phyloP scores from a whole-genome alignment of 2,888 invertebrate species.

The Megalurothrips usitatus region DNA sequence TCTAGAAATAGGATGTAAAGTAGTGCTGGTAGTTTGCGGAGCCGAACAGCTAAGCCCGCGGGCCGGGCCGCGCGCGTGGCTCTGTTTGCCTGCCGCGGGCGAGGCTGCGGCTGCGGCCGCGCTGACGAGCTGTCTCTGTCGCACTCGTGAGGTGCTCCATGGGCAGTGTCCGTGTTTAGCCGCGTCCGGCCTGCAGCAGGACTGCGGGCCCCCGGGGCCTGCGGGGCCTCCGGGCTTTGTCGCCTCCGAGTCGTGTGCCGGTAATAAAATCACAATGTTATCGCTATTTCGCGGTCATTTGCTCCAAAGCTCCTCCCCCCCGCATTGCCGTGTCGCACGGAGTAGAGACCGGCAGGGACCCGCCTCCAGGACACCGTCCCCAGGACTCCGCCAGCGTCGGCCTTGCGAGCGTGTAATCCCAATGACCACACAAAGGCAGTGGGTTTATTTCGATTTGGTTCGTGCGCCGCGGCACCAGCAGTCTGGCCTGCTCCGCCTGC shows the following conservation, averaged over 20 bases:
- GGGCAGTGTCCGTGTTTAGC: too few relatives aligned
- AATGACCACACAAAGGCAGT: slow-evolving; percentile 6
- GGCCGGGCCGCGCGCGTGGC: neutral
- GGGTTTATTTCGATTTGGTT: slow-evolving; percentile 25
- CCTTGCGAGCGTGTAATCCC: neutral
- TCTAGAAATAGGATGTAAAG: slow-evolving; percentile 10
- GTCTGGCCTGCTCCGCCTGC: too few relatives aligned
- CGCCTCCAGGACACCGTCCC: too few relatives aligned
- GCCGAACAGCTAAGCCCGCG: neutral
- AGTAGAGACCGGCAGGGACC: too few relatives aligned
- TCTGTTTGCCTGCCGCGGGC: neutral
- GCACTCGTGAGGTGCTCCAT: too few relatives aligned
- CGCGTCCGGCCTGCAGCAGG: too few relatives aligned
- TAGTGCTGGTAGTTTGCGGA: neutral
- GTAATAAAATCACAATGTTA: slow-evolving; percentile 27
- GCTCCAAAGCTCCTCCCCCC: slow-evolving; percentile 9
- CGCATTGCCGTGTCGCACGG: neutral
- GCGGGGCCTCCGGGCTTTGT: neutral
- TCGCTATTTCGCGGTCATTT: slow-evolving; percentile 26
- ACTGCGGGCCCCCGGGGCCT: too few relatives aligned
- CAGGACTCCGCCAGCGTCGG: too few relatives aligned
- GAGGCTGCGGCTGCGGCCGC: too few relatives aligned
- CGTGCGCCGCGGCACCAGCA: neutral
- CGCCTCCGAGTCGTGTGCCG: neutral
- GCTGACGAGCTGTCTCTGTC: too few relatives aligned